Evolutionary conservation across 2,888 invertebrate species (phyloP).

Genomic region (Ophion costatus): DNA sequence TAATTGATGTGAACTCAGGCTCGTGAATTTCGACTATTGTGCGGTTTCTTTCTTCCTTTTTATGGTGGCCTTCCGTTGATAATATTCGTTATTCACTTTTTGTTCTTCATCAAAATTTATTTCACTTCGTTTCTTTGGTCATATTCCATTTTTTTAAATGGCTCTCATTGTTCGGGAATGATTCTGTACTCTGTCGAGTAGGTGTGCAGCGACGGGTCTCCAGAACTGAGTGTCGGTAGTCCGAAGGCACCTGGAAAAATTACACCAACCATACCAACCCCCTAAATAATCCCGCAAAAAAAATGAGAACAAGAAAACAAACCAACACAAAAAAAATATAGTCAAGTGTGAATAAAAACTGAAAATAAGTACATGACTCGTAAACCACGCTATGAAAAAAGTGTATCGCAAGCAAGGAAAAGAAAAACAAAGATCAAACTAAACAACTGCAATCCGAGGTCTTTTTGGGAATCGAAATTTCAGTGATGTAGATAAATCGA

Average conservation of each 20-base stretch:
- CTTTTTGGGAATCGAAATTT: not conserved
- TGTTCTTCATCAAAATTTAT: constrained; percentile 56
- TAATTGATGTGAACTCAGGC: not conserved
- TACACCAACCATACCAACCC: constrained; percentile 77
- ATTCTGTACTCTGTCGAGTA: constrained; percentile 81
- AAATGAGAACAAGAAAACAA: constrained; percentile 50
- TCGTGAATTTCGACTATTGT: constrained; percentile 12
- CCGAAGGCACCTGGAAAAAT: constrained; percentile 79
- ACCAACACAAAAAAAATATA: constrained; percentile 13
- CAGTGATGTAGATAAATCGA: constrained; percentile 21
- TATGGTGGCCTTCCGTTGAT: constrained; percentile 23
- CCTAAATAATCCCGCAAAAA: constrained; percentile 74
- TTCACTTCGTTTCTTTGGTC: constrained; percentile 27
- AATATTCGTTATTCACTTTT: constrained; percentile 12
- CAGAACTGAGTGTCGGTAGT: constrained; percentile 78
- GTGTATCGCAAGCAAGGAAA: constrained; percentile 36
- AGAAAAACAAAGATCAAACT: constrained; percentile 3
- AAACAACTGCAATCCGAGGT: constrained; percentile 1
- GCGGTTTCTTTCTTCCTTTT: constrained; percentile 20
- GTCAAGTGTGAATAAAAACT: constrained; percentile 12
- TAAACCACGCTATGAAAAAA: constrained; percentile 37
- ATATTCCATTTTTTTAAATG: constrained; percentile 41
- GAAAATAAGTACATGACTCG: constrained; percentile 13
- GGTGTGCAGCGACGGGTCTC: constrained; percentile 79
- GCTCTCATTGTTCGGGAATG: constrained; percentile 80